These are phyloP conservation scores for Drosophila limbata DNA, from an alignment of 2,888 invertebrate genomes.

Conservation along the genomic window DNA sequence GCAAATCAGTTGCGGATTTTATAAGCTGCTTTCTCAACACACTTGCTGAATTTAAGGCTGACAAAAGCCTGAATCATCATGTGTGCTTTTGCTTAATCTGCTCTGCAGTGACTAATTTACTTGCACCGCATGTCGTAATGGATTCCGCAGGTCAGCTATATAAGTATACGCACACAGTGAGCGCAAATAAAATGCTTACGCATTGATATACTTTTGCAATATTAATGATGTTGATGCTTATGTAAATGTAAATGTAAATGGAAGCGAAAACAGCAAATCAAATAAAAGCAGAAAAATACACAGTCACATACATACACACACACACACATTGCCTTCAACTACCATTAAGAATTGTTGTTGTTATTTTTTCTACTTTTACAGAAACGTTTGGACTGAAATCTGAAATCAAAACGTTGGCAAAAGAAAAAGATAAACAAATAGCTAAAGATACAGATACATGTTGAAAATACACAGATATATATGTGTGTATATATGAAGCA, in stretches of 20 bases:
- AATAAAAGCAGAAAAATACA: constrained; percentile 43
- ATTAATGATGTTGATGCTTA: constrained; percentile 75
- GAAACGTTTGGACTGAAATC: constrained; percentile 41
- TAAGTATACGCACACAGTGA: constrained; percentile 2
- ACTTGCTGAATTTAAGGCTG: constrained; percentile 4
- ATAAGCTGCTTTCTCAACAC: neutral
- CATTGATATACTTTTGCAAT: constrained; percentile 64
- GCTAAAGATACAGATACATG: constrained; percentile 31
- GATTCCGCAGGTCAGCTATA: constrained; percentile 14
- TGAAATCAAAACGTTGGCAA: constrained; percentile 55
- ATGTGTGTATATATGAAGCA: constrained; percentile 21
- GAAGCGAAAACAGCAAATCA: constrained; percentile 58
- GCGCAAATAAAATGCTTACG: constrained; percentile 42
- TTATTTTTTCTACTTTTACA: constrained; percentile 32
- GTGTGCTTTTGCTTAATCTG: constrained; percentile 3
- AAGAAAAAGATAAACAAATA: constrained; percentile 39
- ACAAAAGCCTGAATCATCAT: constrained; percentile 5
- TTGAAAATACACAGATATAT: constrained; percentile 13
- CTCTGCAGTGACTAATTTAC: constrained; percentile 11
- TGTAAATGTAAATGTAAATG: constrained; percentile 68
- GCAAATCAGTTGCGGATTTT: neutral
- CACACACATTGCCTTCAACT: constrained; percentile 3
- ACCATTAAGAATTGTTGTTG: constrained; percentile 20
- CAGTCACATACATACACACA: neutral
- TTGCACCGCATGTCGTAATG: constrained; percentile 1